These are phyloP conservation scores for Cirrhinus mrigala DNA, from an alignment of 2,797 vertebrate genomes.

Conservation along the genomic window DNA sequence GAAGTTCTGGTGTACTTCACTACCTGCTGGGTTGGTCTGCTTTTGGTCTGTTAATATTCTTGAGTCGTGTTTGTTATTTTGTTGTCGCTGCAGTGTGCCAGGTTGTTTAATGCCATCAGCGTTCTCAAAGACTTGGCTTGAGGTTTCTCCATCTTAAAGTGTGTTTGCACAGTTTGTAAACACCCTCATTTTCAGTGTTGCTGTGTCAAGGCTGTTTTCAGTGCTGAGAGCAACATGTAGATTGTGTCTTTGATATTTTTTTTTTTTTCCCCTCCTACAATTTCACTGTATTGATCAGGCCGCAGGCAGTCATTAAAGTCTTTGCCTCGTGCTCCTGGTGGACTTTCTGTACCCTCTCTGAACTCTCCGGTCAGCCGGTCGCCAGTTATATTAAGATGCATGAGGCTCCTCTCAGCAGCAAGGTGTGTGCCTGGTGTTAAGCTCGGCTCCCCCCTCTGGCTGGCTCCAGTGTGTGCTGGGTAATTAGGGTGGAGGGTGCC, in stretches of 20 bases:
- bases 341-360: constrained; percentile 45
- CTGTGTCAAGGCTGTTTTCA: constrained; percentile 12
- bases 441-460: constrained; percentile 40
- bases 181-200: constrained; percentile 20
- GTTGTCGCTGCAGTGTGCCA: constrained; percentile 25
- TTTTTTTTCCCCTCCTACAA: background rate
- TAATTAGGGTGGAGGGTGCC: constrained; percentile 63
- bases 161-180: constrained; percentile 22
- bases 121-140: constrained; percentile 30
- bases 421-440: constrained; percentile 27
- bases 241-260: constrained; percentile 28
- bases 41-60: background rate
- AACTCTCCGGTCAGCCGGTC: constrained; percentile 43
- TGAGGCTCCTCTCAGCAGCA: constrained; percentile 45
- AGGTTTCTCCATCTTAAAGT: constrained; percentile 8
- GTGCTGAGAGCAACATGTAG: constrained; percentile 32
- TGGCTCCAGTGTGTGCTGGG: constrained; percentile 57
- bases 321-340: constrained; percentile 29
- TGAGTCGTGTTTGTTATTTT: background rate
- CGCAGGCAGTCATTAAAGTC: background rate
- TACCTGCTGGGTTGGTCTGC: background rate
- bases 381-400: constrained; percentile 52
- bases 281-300: constrained; percentile 25
- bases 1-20: background rate
- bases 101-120: constrained; percentile 1